Base-by-base conservation (phyloP, 2,113 vertebrate species). In the Leucosticte australis region DNA sequence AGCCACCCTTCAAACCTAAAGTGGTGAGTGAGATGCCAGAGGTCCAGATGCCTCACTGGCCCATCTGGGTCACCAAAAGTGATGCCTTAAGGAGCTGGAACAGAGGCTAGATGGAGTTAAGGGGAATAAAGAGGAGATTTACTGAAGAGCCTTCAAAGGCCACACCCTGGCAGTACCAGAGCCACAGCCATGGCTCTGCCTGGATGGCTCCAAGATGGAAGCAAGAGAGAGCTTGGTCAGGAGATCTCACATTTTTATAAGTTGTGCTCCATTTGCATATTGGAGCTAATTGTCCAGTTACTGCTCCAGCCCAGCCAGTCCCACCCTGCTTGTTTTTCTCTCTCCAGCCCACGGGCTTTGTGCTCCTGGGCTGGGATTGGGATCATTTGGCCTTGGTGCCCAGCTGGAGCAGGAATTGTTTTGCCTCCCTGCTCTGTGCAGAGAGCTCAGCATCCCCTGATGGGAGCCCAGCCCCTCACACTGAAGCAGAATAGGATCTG, bases 1-100 rank as follows among this genome's bases (percentile, higher is more conserved):
- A 99, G 95, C 99, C 99, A 3, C 99, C 99, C 1, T 99, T 99
- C 97, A 99, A 99, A 94, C 99, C 99, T 46, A 99, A 99, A 99
- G 98, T 99, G 98, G 99, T 99, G 97, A 99, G 99, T 98, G n/a
- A 63, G 13, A 2, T 21, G 81, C 49, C 59, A 41, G 35, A 26
- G 57, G 57, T 37, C 15, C n/a, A 26, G 23, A 11, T 11, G 23
- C 23, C 23, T 37, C 57, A 12, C n/a, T 60, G 57, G 3, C n/a
- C 57, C n/a, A 17, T 17, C 15, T 59, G 57, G 57, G 57, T 60
- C n/a, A 37, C n/a, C 57, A 37, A 18, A 60, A 18, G 7, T 26
- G n/a, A 37, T 60, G 23, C n/a, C n/a, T 60, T 60, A 8, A 59
- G 57, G n/a, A 59, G 57, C 15, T 59, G 57, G 57, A 59, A 8